phyloP scores from a whole-genome alignment of 2,888 invertebrate species.

The Sinotaia quadrata region DNA sequence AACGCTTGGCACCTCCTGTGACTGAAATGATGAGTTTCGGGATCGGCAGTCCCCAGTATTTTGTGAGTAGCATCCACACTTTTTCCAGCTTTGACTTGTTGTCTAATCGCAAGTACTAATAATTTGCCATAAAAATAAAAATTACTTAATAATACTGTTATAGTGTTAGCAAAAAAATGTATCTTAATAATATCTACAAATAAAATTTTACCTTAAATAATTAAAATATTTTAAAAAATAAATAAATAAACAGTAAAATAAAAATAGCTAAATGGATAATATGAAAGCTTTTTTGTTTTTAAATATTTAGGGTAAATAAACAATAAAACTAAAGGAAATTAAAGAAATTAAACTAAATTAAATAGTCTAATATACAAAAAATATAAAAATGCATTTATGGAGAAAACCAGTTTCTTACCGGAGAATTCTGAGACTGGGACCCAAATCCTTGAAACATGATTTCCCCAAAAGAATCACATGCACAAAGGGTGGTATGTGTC shows the following conservation, averaged over 20 bases:
- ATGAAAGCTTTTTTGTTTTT: too few relatives aligned
- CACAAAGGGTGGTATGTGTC: slow-evolving; percentile 46
- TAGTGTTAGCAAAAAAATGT: too few relatives aligned
- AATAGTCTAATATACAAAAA: neutral
- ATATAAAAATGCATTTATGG: neutral
- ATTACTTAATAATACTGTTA: too few relatives aligned
- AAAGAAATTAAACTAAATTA: neutral
- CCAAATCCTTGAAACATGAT: slow-evolving; percentile 68
- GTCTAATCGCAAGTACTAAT: slow-evolving; percentile 66
- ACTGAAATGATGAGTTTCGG: slow-evolving; percentile 72
- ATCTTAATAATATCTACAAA: too few relatives aligned
- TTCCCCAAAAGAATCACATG: slow-evolving; percentile 62
- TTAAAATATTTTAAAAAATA: too few relatives aligned
- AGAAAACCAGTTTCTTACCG: slow-evolving; percentile 44
- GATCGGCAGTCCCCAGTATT: slow-evolving; percentile 64
- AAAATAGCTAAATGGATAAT: too few relatives aligned
- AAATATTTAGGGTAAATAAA: neutral
- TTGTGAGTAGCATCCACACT: slow-evolving; percentile 63
- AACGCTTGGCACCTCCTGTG: slow-evolving; percentile 71
- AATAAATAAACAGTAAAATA: too few relatives aligned
- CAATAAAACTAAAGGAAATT: neutral
- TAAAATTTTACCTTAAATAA: too few relatives aligned
- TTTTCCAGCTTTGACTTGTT: slow-evolving; percentile 46
- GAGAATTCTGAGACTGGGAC: slow-evolving; percentile 58
- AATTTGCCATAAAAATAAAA: too few relatives aligned